Evolutionary conservation across 2,888 invertebrate genomes (phyloP), one percentile per base, ranked within the genome.

Genomic region (Hydroisotoma schaefferi): DNA sequence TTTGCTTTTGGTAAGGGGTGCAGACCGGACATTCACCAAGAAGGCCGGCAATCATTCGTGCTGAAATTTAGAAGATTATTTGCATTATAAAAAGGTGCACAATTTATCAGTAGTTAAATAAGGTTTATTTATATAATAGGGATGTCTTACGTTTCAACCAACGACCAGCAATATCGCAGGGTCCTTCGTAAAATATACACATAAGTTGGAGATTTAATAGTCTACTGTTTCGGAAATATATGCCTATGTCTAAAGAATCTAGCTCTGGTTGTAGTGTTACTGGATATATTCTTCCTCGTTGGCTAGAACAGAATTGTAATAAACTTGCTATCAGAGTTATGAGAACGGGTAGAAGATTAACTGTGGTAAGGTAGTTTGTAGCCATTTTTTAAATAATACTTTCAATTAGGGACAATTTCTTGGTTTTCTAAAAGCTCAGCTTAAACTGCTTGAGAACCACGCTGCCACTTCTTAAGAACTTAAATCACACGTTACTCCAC

Each of bases 171-270:
- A 65, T 55, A 44, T 65, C 65, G 55, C 65, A 65, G 25, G 62
- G 62, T 43, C 57, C 65, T 15, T 52, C 62, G 51, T 62, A 65
- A 54, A 65, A 55, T 43, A 65, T 55, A 37, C 65, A 65, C 61
- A 57, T 59, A 54, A 65, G 62, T 46, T 65, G 65, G 18, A 65
- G 47, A 25, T 57, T 62, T 29, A 65, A 48, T 25, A 65, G 52
- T 29, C 65, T 59, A 20, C 57, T 55, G 33, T 65, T 65, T 40
- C 65, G 47, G 48, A 65, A 65, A 43, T 65, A 65, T 25, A 59
- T 43, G 22, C 59, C 59, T 27, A 65, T 55, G 54, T 65, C 57
- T 22, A 65, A 27, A 18, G 57, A 62, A 52, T 65, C 65, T 40
- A 65, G 55, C 59, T 65, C 62, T 29, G 57, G 44, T 37, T 62